Base-by-base conservation (phyloP, 2,113 vertebrate species). In the Aptenodytes forsteri region DNA sequence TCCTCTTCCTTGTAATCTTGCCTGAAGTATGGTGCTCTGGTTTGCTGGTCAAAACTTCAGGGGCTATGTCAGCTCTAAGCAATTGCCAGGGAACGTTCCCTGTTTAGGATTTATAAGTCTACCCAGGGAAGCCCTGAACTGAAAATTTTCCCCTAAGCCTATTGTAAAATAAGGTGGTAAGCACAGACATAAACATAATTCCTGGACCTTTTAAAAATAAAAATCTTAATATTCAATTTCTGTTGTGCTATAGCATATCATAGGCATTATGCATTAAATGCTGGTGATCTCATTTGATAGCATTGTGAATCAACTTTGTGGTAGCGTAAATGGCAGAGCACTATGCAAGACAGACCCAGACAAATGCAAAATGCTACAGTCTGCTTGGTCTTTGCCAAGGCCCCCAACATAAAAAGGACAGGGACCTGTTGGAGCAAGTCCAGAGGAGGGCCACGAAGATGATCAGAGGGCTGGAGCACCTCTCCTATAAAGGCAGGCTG, bases 331-430 rank as follows among this genome's bases (percentile, higher is more conserved):
- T 34, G 62, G 76, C 76, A 75, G 44, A 86, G 54, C 55, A 4
- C n/a, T 22, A 2, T 17, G 27, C 2, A 29, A 76, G 88, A 18
- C 55, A 84, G 77, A 44, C 27, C 56, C 54, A 54, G 73, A 87
- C 12, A 61, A 56, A 67, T 58, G 71, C 61, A 72, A 66, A 94
- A 70, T 25, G 40, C 59, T 81, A 0, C 88, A 34, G 46, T 47
- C 79, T 86, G 50, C 87, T 47, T 76, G 54, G 78, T 83, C 89
- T 93, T 76, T 83, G 71, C 93, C 97, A 97, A 96, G 95, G 42
- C 14, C 42, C 42, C 42, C 42, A 42, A 42, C 42, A 2, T 42
- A 16, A 42, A 14, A 42, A 42, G 42, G 42, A 42, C 42, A 42
- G 42, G 42, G 42, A 42, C 42, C 42, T 3, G 42, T 42, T 42